phyloP scores from a whole-genome alignment of 2,888 invertebrate species.

The Perdita meconis region DNA sequence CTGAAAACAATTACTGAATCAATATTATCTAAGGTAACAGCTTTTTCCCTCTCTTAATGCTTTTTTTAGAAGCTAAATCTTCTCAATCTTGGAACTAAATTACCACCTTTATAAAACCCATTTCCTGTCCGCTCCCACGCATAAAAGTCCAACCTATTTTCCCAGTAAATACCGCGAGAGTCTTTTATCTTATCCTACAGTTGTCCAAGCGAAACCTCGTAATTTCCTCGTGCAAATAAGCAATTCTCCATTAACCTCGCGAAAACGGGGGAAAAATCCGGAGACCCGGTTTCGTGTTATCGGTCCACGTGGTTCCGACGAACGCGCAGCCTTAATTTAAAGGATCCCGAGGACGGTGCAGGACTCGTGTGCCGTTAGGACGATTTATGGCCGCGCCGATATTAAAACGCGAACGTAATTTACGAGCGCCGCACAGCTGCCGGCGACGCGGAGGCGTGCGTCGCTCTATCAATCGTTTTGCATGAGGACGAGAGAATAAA shows the following conservation, averaged over 20 bases:
- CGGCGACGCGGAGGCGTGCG: conserved; percentile 39
- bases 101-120: too few species aligned
- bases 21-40: too few species aligned
- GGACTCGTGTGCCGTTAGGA: conserved; percentile 45
- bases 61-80: too few species aligned
- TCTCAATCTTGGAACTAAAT: too few species aligned
- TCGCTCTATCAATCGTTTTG: conserved; percentile 54
- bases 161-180: neutral
- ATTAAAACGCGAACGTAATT: conserved; percentile 78
- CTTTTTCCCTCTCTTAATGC: too few species aligned
- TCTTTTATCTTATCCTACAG: neutral
- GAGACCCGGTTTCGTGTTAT: conserved; percentile 21
- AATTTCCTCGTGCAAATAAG: conserved; percentile 16
- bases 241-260: neutral
- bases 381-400: conserved; percentile 73
- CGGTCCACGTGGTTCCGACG: conserved; percentile 4
- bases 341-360: conserved; percentile 21
- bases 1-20: too few species aligned
- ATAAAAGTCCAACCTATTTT: too few species aligned
- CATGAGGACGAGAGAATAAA: conserved; percentile 16
- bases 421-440: conserved; percentile 67
- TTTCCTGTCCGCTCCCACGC: too few species aligned
- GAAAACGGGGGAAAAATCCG: conserved; percentile 34
- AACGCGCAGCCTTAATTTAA: conserved; percentile 6
- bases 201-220: neutral